A percentile compares a stretch with the other conserved stretches of the same genome.
These are phyloP conservation scores for Enteromius fasciolatus DNA, from an alignment of 2,797 vertebrate species.

Conservation along the genomic window DNA sequence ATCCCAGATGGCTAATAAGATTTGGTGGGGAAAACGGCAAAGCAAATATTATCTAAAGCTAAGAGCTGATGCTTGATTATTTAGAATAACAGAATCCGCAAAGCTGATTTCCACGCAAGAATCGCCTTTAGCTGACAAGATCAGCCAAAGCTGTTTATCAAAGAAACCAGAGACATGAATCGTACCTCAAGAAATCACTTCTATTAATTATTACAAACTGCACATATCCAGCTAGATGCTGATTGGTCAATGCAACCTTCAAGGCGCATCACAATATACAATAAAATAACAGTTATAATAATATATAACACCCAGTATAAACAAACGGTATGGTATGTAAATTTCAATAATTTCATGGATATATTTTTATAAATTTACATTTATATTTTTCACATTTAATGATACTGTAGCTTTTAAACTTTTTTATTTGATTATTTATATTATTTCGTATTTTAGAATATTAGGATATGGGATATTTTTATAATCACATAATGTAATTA, in stretches of 20 bases:
- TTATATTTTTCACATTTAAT: too few species aligned
- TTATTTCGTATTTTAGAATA: neutral
- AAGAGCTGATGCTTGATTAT: constrained; percentile 74
- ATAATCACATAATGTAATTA: neutral
- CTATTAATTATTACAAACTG: neutral
- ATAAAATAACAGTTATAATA: neutral
- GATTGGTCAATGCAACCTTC: neutral
- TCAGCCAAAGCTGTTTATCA: constrained; percentile 47
- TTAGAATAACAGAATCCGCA: constrained; percentile 58
- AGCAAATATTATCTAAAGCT: constrained; percentile 79
- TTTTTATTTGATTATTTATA: neutral
- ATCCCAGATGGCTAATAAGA: constrained; percentile 80
- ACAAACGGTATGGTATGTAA: too few species aligned
- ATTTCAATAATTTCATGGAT: too few species aligned
- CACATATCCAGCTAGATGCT: neutral
- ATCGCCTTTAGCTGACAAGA: constrained; percentile 42
- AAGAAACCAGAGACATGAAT: constrained; percentile 18
- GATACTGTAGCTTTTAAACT: neutral
- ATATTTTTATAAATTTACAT: neutral
- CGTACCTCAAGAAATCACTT: neutral
- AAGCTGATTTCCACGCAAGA: constrained; percentile 71
- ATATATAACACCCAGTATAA: too few species aligned
- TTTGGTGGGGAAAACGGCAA: constrained; percentile 73
- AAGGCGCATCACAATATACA: neutral
- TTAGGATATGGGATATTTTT: too few species aligned